Conservation (phyloP, 2,888 invertebrate genomes). For the Drepana falcataria region DNA sequence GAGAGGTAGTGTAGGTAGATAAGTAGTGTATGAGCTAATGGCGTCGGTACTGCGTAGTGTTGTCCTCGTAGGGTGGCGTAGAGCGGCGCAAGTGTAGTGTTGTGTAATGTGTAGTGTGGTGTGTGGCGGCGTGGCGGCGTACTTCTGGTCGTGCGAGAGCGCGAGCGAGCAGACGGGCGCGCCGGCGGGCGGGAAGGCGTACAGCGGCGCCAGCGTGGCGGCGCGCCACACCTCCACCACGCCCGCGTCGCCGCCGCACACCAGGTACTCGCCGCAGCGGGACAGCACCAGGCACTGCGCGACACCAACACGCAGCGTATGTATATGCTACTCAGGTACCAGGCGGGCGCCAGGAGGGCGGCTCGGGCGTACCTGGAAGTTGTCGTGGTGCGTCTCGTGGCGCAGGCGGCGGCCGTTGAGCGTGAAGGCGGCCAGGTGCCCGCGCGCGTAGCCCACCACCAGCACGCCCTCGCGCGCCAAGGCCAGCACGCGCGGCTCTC, state of each 20-base stretch:
- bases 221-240: constrained; percentile 99
- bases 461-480: constrained; percentile 98
- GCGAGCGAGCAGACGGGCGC: constrained; percentile 96
- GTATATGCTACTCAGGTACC: no score
- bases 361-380: constrained; percentile 86
- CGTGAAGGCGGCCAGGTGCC: constrained; percentile 95
- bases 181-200: constrained; percentile 98
- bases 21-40: background rate
- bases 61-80: background rate
- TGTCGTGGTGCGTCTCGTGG: constrained; percentile 95
- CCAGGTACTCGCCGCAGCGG: constrained; percentile 98
- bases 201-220: constrained; percentile 96
- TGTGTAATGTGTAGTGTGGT: background rate
- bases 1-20: no score
- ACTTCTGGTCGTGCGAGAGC: constrained; percentile 99
- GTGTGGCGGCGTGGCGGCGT: constrained; percentile 48
- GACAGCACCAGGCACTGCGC: constrained; percentile 93
- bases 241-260: constrained; percentile 97
- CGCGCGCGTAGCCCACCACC: constrained; percentile 94
- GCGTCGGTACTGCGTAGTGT: background rate
- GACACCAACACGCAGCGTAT: background rate
- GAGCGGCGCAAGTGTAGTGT: background rate
- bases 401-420: constrained; percentile 94
- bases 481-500: constrained; percentile 90
- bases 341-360: background rate